Evolutionary conservation across 2,888 invertebrate genomes (phyloP).

Genomic region (Acanthococcus lagerstroemiae): DNA sequence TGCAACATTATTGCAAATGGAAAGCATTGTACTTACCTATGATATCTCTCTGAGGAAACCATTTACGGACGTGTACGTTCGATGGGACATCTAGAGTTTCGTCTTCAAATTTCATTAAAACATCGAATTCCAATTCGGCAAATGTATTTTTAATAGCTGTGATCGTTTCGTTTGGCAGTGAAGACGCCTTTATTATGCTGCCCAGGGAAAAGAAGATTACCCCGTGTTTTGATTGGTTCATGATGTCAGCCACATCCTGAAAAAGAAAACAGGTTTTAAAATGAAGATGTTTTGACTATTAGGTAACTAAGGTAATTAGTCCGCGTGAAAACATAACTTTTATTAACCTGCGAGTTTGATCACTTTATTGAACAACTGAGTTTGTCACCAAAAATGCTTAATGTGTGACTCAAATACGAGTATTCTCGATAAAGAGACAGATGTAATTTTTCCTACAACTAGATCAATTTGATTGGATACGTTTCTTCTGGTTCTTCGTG

Average conservation of each 20-base stretch:
- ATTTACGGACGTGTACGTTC: slow-evolving; percentile 29
- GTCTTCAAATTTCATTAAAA: slow-evolving; percentile 33
- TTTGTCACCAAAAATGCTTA: too few species aligned
- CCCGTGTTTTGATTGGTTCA: slow-evolving; percentile 31
- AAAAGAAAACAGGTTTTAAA: not conserved
- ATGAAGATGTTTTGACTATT: too few species aligned
- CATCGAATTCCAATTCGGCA: slow-evolving; percentile 25
- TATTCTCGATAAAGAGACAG: too few species aligned
- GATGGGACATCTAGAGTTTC: slow-evolving; percentile 3
- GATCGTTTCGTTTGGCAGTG: slow-evolving; percentile 24
- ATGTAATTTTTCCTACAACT: too few species aligned
- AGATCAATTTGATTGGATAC: too few species aligned
- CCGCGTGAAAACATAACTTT: too few species aligned
- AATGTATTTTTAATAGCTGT: slow-evolving; percentile 29
- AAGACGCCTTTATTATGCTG: slow-evolving; percentile 27
- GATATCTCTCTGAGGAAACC: slow-evolving; percentile 33
- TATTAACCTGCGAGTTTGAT: too few species aligned
- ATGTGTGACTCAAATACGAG: too few species aligned
- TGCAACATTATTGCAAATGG: too few species aligned
- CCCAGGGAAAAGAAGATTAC: slow-evolving; percentile 33
- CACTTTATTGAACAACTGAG: too few species aligned
- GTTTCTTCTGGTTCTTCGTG: too few species aligned
- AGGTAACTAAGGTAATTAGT: too few species aligned
- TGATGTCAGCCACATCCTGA: slow-evolving; percentile 29
- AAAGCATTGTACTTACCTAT: slow-evolving; percentile 10